A percentile compares a stretch with the other conserved stretches of the same genome.
These are phyloP conservation scores for Melanotus villosus DNA, from an alignment of 2,888 invertebrate genomes.

Conservation along the genomic window DNA sequence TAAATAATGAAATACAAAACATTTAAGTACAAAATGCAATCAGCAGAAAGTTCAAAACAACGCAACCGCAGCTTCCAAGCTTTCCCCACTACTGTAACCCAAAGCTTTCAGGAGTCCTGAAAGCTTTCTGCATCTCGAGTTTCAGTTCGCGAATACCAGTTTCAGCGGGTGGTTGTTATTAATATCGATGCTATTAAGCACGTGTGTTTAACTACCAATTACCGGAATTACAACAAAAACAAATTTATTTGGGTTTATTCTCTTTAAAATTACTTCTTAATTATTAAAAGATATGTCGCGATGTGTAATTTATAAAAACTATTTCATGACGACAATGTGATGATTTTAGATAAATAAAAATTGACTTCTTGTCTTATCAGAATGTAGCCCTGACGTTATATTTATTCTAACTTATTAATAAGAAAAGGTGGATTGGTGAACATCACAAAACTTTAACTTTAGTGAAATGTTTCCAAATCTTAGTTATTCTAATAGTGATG, in stretches of 20 bases:
- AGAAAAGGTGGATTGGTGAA: background rate
- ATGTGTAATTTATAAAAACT: no score
- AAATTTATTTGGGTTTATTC: no score
- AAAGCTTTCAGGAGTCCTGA: constrained; percentile 32
- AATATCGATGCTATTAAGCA: background rate
- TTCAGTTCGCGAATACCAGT: constrained; percentile 29
- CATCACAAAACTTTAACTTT: background rate
- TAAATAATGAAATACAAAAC: constrained; percentile 17
- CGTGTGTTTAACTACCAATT: constrained; percentile 9
- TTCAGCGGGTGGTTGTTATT: background rate
- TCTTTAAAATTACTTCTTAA: no score
- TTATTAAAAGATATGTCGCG: no score
- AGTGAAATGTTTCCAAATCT: constrained; percentile 40
- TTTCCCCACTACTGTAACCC: constrained; percentile 37
- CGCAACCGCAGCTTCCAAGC: constrained; percentile 42
- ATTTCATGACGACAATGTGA: no score
- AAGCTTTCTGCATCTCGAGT: constrained; percentile 36
- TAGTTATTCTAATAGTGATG: constrained; percentile 31
- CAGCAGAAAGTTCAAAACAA: constrained; percentile 37
- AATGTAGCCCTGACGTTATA: background rate
- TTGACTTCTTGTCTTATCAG: background rate
- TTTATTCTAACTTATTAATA: background rate
- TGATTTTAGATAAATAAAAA: no score
- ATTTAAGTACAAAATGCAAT: constrained; percentile 39
- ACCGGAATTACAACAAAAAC: no score